Evolutionary conservation across 1,140 invertebrate species (phyloP).

Genomic region (Pemphigus obesinymphae): DNA sequence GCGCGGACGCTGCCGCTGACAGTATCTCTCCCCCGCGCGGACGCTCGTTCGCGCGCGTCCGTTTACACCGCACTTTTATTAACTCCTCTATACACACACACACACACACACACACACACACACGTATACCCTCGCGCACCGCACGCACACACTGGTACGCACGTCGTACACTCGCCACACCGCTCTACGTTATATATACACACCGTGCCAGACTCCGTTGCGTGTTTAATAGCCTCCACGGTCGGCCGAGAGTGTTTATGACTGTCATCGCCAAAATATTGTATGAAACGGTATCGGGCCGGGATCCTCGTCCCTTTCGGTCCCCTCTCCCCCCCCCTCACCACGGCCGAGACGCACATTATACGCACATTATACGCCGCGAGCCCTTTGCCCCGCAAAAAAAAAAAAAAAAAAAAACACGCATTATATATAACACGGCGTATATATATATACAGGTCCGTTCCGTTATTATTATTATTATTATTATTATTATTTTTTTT

Average conservation of each 20-base stretch:
- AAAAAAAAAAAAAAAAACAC: too few relatives aligned
- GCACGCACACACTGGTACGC: background rate
- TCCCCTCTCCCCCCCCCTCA: background rate
- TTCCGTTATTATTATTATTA: too few relatives aligned
- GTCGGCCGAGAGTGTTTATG: background rate
- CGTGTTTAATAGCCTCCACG: slow-evolving; percentile 10
- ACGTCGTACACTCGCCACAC: background rate
- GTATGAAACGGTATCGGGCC: background rate
- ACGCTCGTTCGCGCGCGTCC: background rate
- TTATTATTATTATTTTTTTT: too few relatives aligned
- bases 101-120: background rate
- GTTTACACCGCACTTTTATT: slow-evolving; percentile 29
- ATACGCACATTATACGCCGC: background rate
- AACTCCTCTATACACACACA: slow-evolving; percentile 19
- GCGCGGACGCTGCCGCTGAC: slow-evolving; percentile 9
- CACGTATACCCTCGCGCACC: background rate
- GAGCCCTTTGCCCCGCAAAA: too few relatives aligned
- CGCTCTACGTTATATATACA: background rate
- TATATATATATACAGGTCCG: too few relatives aligned
- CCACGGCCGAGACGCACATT: background rate
- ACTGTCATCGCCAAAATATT: background rate
- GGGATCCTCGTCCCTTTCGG: background rate
- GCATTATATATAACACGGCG: too few relatives aligned
- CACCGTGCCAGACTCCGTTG: background rate
- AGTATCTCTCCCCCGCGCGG: slow-evolving; percentile 12